Conservation (phyloP, 2,113 vertebrate species). For the Eulemur macaco region DNA sequence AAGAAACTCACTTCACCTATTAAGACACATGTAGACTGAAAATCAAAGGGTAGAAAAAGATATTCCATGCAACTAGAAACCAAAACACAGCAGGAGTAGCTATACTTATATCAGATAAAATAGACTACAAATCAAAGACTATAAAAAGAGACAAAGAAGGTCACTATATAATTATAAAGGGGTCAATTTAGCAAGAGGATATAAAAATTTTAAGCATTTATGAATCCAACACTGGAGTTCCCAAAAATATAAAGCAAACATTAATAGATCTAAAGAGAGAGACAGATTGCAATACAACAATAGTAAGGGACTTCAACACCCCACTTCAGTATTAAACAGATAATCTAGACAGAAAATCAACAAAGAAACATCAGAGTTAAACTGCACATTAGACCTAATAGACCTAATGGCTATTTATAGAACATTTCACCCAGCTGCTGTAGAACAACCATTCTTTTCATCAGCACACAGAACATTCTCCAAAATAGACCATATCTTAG, state of each 20-base stretch:
- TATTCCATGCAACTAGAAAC: not conserved
- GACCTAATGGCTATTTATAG: not conserved
- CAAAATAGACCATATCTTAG: not conserved
- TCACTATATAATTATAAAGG: not conserved
- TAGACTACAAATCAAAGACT: not conserved
- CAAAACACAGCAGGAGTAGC: not conserved
- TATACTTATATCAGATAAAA: not conserved
- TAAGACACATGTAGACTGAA: not conserved
- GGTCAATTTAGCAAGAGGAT: not conserved
- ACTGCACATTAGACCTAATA: not conserved
- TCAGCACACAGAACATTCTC: not conserved
- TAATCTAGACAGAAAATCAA: not conserved
- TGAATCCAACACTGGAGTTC: not conserved
- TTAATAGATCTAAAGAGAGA: not conserved
- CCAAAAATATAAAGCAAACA: not conserved
- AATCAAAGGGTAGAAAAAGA: not conserved
- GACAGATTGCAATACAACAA: not conserved
- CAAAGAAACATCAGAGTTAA: not conserved
- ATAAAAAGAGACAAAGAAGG: not conserved
- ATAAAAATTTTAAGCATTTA: not conserved
- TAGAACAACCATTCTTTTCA: not conserved
- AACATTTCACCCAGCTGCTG: not conserved
- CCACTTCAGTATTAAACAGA: not conserved
- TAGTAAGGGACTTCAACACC: not conserved
- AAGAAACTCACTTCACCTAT: not conserved